These are phyloP conservation scores for Iguana delicatissima DNA, from an alignment of 2,797 vertebrate species.

Conservation along the genomic window DNA sequence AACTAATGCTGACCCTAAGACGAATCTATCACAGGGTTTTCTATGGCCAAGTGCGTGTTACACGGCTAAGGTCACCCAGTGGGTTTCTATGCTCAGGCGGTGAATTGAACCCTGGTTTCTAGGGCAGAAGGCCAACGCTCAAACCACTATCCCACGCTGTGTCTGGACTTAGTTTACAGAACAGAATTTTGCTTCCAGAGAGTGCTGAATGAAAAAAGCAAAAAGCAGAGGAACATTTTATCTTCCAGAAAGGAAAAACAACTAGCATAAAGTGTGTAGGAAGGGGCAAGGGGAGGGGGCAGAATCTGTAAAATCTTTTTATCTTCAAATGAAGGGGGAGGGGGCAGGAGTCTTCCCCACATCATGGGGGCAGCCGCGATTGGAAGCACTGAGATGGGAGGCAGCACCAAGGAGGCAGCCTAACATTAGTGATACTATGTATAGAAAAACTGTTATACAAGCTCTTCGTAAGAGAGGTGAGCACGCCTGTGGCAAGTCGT, in stretches of 20 bases:
- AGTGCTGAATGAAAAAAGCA: not conserved
- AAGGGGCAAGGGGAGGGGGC: not conserved
- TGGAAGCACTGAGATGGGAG: not conserved
- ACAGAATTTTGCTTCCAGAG: not conserved
- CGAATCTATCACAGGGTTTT: no score
- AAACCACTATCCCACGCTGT: no score
- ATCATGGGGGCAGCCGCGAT: not conserved
- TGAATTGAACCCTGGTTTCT: no score
- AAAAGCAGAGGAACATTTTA: not conserved
- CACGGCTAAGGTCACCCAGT: no score
- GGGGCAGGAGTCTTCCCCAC: not conserved
- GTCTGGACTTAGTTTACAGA: not conserved
- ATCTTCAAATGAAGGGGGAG: no score
- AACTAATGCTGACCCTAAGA: no score
- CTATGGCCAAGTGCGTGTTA: no score
- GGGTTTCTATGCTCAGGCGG: no score
- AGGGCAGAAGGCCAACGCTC: no score
- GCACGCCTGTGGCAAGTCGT: not conserved
- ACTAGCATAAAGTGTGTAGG: not conserved
- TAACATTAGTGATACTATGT: not conserved
- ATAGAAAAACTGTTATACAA: slow-evolving; percentile 2
- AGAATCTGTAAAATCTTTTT: not conserved
- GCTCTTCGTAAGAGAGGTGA: not conserved
- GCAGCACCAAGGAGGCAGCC: not conserved
- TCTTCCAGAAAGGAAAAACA: not conserved